Evolutionary conservation across 2,888 invertebrate genomes (phyloP).

Genomic region (Tipula lateralis): DNA sequence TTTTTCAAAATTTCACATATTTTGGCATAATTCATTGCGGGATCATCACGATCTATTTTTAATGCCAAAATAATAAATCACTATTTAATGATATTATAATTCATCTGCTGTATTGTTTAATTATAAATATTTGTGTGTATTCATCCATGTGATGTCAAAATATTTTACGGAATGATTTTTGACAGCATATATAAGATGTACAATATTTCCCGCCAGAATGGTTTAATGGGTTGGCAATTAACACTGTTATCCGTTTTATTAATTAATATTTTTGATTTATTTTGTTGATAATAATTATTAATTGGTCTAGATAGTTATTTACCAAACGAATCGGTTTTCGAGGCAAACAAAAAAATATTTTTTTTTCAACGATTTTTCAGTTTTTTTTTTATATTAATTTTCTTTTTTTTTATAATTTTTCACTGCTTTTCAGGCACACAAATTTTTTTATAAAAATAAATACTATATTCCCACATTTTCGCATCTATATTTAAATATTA

Average conservation of each 20-base stretch:
- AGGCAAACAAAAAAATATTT: neutral
- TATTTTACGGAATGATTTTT: neutral
- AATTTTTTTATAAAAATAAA: constrained; percentile 32
- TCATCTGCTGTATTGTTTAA: too few relatives aligned
- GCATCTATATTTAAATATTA: constrained; percentile 36
- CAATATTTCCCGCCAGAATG: neutral
- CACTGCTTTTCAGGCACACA: constrained; percentile 30
- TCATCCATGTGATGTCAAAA: too few relatives aligned
- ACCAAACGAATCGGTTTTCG: neutral
- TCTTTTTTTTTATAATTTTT: neutral
- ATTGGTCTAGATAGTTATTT: neutral
- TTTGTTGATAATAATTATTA: neutral
- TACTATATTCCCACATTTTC: constrained; percentile 30
- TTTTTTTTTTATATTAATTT: neutral
- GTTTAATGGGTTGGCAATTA: neutral
- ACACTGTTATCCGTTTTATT: neutral
- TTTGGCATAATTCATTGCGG: neutral
- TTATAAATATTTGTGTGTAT: neutral
- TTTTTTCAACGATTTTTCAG: neutral
- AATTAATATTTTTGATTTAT: neutral
- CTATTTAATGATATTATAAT: neutral
- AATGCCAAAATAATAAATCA: neutral
- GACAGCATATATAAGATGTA: too few relatives aligned
- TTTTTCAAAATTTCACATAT: neutral
- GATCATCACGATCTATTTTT: neutral